Evolutionary conservation across 2,797 vertebrate species (phyloP).

Genomic region (Morus bassanus): DNA sequence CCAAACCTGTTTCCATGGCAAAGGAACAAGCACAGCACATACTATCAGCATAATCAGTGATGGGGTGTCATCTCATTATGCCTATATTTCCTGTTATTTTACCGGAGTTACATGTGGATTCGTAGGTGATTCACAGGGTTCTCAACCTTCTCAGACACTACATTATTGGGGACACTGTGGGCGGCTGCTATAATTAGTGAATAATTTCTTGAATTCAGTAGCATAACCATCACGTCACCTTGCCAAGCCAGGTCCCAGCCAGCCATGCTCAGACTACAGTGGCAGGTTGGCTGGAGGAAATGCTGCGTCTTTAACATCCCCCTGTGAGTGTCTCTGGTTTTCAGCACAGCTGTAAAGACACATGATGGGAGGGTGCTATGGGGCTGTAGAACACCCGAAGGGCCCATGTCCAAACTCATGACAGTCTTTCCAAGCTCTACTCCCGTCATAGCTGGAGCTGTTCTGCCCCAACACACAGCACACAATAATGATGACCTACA

Average conservation of each 20-base stretch:
- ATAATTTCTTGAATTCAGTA: not conserved
- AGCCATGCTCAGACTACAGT: accelerated
- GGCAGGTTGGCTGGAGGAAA: not conserved
- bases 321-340: accelerated
- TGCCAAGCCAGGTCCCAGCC: not conserved
- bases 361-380: not conserved
- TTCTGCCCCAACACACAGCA: not conserved
- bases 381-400: not conserved
- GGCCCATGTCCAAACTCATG: not conserved
- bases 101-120: not conserved
- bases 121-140: not conserved
- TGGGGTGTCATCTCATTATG: not conserved
- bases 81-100: constrained; percentile 35
- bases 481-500: accelerated
- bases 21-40: not conserved
- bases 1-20: not conserved
- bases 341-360: not conserved
- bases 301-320: not conserved
- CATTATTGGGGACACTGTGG: not conserved
- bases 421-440: not conserved
- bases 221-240: not conserved
- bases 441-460: not conserved
- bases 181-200: constrained; percentile 13
- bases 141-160: not conserved
- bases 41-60: not conserved